These are phyloP conservation scores for Malacoctenus gilli DNA, from an alignment of 2,797 vertebrate species.

Conservation along the genomic window DNA sequence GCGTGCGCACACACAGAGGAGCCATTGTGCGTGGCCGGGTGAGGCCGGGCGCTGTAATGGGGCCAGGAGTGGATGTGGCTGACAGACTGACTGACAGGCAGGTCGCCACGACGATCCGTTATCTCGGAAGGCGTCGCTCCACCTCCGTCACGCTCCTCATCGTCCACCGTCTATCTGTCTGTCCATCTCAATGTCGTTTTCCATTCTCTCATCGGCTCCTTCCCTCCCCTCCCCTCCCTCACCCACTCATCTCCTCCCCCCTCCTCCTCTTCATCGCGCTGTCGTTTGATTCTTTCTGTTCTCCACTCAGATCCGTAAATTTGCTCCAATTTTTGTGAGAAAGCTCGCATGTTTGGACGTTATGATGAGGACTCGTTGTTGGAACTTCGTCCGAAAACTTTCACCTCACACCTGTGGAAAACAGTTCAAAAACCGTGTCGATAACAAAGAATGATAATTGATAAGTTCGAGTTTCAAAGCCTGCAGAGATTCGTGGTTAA, in stretches of 20 bases:
- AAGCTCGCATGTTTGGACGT: too few relatives aligned
- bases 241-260: not conserved
- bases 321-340: too few relatives aligned
- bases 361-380: too few relatives aligned
- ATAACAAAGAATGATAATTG: too few relatives aligned
- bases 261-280: not conserved
- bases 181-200: slow-evolving; percentile 60
- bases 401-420: too few relatives aligned
- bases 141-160: slow-evolving; percentile 50
- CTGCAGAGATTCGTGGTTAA: too few relatives aligned
- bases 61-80: slow-evolving; percentile 68
- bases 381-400: too few relatives aligned
- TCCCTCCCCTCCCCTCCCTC: slow-evolving; percentile 34
- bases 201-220: slow-evolving; percentile 57
- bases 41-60: slow-evolving; percentile 55
- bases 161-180: slow-evolving; percentile 49
- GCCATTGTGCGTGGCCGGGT: slow-evolving; percentile 63
- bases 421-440: too few relatives aligned
- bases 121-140: slow-evolving; percentile 48
- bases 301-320: not conserved
- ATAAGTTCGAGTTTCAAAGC: too few relatives aligned
- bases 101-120: slow-evolving; percentile 66
- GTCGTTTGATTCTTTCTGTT: not conserved
- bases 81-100: slow-evolving; percentile 74
- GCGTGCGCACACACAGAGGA: slow-evolving; percentile 59